phyloP scores from a whole-genome alignment of 1,140 invertebrate species.

The Planococcus citri region DNA sequence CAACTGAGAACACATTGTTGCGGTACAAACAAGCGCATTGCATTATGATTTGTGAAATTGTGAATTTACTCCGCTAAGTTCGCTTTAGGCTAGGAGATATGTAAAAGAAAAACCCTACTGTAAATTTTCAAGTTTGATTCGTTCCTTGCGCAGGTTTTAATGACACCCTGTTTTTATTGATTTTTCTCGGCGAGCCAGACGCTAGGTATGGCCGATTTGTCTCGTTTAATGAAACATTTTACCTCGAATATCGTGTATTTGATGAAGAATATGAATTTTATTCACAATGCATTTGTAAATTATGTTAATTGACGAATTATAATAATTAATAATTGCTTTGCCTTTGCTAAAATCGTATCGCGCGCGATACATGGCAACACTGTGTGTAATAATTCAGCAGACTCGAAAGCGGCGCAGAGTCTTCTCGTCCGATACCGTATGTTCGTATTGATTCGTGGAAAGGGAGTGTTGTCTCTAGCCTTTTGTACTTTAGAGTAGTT shows the following conservation, averaged over 20 bases:
- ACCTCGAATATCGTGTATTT: no score
- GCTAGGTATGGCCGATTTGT: not conserved
- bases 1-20: no score
- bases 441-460: slow-evolving; percentile 8
- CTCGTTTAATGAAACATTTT: not conserved
- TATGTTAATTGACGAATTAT: no score
- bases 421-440: not conserved
- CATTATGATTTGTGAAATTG: no score
- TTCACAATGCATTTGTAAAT: no score
- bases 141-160: slow-evolving; percentile 1
- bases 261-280: no score
- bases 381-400: not conserved
- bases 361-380: not conserved
- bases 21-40: no score
- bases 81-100: no score
- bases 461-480: slow-evolving; percentile 19
- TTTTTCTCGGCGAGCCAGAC: not conserved
- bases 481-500: slow-evolving; percentile 15
- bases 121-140: not conserved
- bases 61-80: no score
- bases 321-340: no score
- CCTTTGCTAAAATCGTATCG: no score
- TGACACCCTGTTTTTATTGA: not conserved
- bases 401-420: not conserved
- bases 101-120: no score